Evolutionary conservation across 2,888 invertebrate species (phyloP).

Genomic region (Allygus modestus): DNA sequence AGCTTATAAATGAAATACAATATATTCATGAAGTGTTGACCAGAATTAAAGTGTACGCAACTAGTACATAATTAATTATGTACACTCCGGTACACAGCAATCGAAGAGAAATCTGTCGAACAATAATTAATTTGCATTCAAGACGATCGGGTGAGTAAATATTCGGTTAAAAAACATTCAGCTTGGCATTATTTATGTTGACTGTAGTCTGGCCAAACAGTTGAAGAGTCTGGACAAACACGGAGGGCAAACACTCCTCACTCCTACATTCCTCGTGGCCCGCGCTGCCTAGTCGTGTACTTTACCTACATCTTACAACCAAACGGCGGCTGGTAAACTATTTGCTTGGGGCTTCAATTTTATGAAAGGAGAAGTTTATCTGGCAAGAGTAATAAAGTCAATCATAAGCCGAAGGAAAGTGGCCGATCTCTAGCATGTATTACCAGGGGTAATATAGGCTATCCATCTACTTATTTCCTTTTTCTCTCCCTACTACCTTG

Average conservation of each 20-base stretch:
- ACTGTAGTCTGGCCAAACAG: constrained; percentile 55
- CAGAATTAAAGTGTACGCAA: too few species aligned
- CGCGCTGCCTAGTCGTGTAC: neutral
- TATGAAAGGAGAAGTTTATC: too few species aligned
- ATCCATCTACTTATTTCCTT: too few species aligned
- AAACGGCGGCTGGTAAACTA: too few species aligned
- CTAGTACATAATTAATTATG: neutral
- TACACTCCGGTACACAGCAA: neutral
- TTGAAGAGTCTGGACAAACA: constrained; percentile 58
- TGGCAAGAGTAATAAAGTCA: too few species aligned
- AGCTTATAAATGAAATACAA: too few species aligned
- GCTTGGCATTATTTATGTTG: constrained; percentile 60
- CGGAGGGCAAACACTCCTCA: constrained; percentile 39
- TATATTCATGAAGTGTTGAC: too few species aligned
- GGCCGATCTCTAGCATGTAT: too few species aligned
- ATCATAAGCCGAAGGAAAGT: too few species aligned
- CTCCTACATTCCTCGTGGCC: constrained; percentile 45
- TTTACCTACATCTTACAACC: constrained; percentile 15
- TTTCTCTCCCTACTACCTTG: too few species aligned
- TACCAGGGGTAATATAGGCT: too few species aligned
- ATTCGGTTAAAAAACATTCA: constrained; percentile 58
- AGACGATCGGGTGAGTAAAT: constrained; percentile 36
- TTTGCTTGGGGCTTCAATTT: too few species aligned
- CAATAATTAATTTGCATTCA: constrained; percentile 56
- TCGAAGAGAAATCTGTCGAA: constrained; percentile 9